A percentile compares a stretch with the other conserved stretches of the same genome.
Evolutionary conservation across 2,113 vertebrate species (phyloP).

Genomic region (Pedetes capensis): DNA sequence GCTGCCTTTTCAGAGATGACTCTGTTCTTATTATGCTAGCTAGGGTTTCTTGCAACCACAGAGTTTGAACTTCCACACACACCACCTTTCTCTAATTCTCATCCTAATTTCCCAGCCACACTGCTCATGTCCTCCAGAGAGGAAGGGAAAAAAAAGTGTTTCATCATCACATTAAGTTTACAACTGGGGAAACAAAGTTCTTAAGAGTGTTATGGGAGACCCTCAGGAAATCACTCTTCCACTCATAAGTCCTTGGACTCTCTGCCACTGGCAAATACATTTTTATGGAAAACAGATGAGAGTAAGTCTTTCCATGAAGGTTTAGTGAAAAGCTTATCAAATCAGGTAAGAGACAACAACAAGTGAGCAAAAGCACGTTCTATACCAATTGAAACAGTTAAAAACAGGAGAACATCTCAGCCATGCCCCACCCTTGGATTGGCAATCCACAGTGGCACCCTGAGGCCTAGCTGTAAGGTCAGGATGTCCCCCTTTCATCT

Average conservation of each 20-base stretch:
- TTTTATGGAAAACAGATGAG: slow-evolving; percentile 50
- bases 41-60: background rate
- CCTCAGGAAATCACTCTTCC: slow-evolving; percentile 7
- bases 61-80: background rate
- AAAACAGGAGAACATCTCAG: background rate
- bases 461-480: background rate
- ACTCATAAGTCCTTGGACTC: background rate
- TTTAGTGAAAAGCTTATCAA: slow-evolving; percentile 52
- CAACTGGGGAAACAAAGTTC: background rate
- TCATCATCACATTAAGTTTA: background rate
- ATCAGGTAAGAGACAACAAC: slow-evolving; percentile 44
- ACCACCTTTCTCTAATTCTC: background rate
- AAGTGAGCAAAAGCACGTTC: slow-evolving; percentile 30
- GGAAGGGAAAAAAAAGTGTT: background rate
- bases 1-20: background rate
- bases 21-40: background rate
- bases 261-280: slow-evolving; percentile 41
- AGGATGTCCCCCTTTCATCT: background rate
- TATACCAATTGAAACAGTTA: background rate
- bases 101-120: background rate
- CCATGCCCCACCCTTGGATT: background rate
- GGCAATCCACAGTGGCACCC: background rate
- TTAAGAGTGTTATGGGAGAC: background rate
- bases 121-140: slow-evolving; percentile 20
- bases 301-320: slow-evolving; percentile 38